Evolutionary conservation across 2,113 vertebrate species (phyloP), one percentile per base, ranked within the genome.

Genomic region (Terrapene triunguis): DNA sequence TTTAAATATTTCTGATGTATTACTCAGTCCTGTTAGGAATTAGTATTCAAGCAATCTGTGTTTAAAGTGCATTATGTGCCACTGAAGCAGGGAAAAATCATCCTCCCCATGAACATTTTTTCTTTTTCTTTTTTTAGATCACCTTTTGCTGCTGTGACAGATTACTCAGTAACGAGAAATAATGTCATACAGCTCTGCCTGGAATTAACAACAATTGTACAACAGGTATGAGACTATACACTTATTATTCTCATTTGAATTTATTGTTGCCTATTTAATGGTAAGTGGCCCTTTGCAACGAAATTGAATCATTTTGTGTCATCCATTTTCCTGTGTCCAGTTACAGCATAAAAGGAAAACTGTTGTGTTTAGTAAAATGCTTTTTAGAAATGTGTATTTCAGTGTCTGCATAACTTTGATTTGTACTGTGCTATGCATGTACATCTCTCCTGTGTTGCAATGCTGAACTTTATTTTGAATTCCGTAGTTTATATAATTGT

Each of bases 141-240:
- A 91, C 99, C 99, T 85, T 99, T 99, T 97, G 99, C 99, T 97
- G 99, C 99, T 92, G 99, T 99, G 97, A 99, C 99, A 97, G 99
- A 99, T 98, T 99, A 99, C 96, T 99, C 99, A 80, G 99, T 99
- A 97, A 99, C 99, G 97, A 98, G 99, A 97, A 99, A 99, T 98
- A 99, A 99, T 96, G 99, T 99, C 96, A 99, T 99, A 98, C 99
- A 99, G 97, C 99, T 99, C 96, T 99, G 99, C 98, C 98, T 99
- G 98, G 99, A 99, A 98, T 98, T 99, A 97, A 99, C 99, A 97
- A 99, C 99, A 95, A 99, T 99, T 80, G 99, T 99, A 94, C 99
- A 99, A 98, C 99, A 99, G 99, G 99, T 99, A 98, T 91, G 97
- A 97, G n/a, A 94, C 55, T 76, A 90, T 90, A 78, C 91, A 21